phyloP scores from a whole-genome alignment of 1,140 invertebrate species.

The Drosophila equinoxialis region DNA sequence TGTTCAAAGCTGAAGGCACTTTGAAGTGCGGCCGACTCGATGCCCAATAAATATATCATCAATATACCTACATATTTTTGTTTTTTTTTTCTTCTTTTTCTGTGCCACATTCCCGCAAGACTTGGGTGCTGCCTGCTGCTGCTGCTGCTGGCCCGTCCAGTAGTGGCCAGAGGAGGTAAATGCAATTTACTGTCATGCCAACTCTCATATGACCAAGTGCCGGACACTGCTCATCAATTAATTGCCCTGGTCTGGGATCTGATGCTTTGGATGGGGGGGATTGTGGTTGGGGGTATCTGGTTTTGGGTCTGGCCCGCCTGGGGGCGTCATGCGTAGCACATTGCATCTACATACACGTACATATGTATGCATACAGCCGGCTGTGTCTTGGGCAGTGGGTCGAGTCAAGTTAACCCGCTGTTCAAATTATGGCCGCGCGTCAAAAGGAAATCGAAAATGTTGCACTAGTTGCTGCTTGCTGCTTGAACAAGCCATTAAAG shows the following conservation, averaged over 20 bases:
- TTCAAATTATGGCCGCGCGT: slow-evolving; percentile 62
- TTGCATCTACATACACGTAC: neutral
- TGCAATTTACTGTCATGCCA: slow-evolving; percentile 68
- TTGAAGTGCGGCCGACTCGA: slow-evolving; percentile 63
- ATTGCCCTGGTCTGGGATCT: slow-evolving; percentile 51
- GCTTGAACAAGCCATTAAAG: slow-evolving; percentile 66
- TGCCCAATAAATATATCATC: slow-evolving; percentile 74
- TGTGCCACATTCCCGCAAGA: slow-evolving; percentile 36
- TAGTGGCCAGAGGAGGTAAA: slow-evolving; percentile 40
- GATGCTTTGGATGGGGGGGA: neutral
- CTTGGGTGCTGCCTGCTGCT: neutral
- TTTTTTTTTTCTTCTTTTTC: slow-evolving; percentile 25
- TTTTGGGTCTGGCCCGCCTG: slow-evolving; percentile 36
- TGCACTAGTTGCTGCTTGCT: slow-evolving; percentile 53
- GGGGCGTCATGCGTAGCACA: slow-evolving; percentile 47
- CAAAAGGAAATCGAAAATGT: slow-evolving; percentile 72
- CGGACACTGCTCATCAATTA: slow-evolving; percentile 76
- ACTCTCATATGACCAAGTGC: slow-evolving; percentile 56
- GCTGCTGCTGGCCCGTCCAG: slow-evolving; percentile 19
- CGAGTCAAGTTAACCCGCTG: slow-evolving; percentile 51
- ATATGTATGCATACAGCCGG: neutral
- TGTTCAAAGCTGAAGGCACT: slow-evolving; percentile 52
- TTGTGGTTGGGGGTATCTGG: slow-evolving; percentile 20
- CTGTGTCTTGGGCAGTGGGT: slow-evolving; percentile 50
- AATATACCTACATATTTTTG: slow-evolving; percentile 36